Evolutionary conservation across 1,140 invertebrate genomes (phyloP).

Genomic region (Goniozus legneri): DNA sequence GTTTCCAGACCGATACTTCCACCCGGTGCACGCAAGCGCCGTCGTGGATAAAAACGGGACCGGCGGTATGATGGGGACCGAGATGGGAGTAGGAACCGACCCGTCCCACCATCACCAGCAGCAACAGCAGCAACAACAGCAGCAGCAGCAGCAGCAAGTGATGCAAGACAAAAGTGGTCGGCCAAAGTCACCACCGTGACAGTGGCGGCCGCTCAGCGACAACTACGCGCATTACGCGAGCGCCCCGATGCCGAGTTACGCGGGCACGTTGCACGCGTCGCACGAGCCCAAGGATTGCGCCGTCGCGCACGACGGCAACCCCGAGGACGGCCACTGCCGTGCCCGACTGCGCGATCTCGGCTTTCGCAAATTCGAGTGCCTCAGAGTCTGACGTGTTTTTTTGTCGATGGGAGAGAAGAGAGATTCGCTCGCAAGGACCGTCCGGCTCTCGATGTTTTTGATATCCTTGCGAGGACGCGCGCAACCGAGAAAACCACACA

Average conservation of each 20-base stretch:
- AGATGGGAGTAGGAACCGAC: conserved; percentile 39
- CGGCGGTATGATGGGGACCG: conserved; percentile 42
- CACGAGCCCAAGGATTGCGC: neutral
- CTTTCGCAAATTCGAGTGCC: conserved; percentile 25
- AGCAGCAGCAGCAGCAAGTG: conserved; percentile 46
- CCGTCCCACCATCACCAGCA: conserved; percentile 45
- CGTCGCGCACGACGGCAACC: conserved; percentile 17
- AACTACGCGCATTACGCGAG: conserved; percentile 24
- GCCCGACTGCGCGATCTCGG: conserved; percentile 27
- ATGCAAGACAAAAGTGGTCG: conserved; percentile 50
- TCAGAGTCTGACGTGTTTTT: conserved; percentile 33
- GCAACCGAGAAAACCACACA: no score
- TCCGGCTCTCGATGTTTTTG: no score
- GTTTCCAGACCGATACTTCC: conserved; percentile 50
- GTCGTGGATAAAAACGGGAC: conserved; percentile 49
- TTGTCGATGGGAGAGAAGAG: no score
- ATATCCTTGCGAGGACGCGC: no score
- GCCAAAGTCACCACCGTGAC: conserved; percentile 54
- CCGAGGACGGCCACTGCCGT: conserved; percentile 17
- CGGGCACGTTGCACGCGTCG: conserved; percentile 19
- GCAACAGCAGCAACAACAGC: conserved; percentile 27
- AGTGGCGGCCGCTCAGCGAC: conserved; percentile 36
- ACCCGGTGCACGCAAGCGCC: conserved; percentile 49
- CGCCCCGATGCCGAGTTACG: conserved; percentile 16
- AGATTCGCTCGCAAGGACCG: no score